Evolutionary conservation across 2,113 vertebrate genomes (phyloP), one percentile per base, ranked within the genome.

Genomic region (Pseudorectes ferrugineus): DNA sequence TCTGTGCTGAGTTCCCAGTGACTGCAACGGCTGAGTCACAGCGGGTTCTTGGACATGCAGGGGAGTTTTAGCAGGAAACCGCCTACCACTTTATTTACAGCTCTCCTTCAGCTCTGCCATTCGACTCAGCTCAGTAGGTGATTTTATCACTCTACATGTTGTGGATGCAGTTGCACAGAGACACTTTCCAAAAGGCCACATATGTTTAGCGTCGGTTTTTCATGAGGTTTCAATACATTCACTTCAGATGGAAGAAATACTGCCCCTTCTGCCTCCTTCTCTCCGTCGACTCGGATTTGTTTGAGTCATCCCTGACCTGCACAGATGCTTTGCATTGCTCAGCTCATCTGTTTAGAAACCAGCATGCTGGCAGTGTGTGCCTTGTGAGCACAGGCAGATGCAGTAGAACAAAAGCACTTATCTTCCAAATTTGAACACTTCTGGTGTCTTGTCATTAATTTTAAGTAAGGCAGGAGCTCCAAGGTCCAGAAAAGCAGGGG

Each of bases 1-100:
- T 88, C 79, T 95, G 76, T 5, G 3, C 63, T 4, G 84, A 96
- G 92, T 90, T 96, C 93, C 85, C 92, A 96, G 85, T 97, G 95
- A 95, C 93, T 96, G 90, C 73, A 66, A 1, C 0, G 65, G 76
- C 88, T 97, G 95, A 96, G 88, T 97, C 94, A 97, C 90, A 83
- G 63, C 4, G 36, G 75, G 55, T 94, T 96, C 92, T 94, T 96
- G 93, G 96, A 96, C 91, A 80, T 35, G 90, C 82, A 80, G 79
- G 93, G 95, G 95, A 95, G 92, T 96, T 97, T 97, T 97, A 61
- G 92, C 96, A 97, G 95, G 96, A 97, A 97, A 92, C 85, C 93
- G 28, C 95, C 96, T 80, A 96, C 92, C 45, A 38, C 83, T 96
- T 95, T 94, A 92, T 94, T 94, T 93, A 96, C 90, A 83, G 90